Conservation (phyloP, 2,797 vertebrate genomes). For the Sciaenops ocellatus region DNA sequence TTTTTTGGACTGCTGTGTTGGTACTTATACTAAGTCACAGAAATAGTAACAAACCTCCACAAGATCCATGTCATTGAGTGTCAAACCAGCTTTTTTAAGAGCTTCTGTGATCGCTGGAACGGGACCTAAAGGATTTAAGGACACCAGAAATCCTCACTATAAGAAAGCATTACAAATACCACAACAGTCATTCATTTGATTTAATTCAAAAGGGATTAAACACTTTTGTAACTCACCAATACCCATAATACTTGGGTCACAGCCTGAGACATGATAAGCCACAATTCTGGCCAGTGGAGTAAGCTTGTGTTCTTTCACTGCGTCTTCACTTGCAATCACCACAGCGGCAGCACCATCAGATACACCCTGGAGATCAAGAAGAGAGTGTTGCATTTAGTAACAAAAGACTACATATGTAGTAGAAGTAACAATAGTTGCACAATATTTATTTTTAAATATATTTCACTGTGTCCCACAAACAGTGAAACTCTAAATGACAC, state of each 20-base stretch:
- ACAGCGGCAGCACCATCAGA: slow-evolving; percentile 93
- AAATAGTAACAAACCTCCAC: slow-evolving; percentile 88
- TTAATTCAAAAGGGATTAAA: slow-evolving; percentile 4
- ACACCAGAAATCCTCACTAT: not conserved
- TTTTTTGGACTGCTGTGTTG: not conserved
- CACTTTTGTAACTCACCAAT: slow-evolving; percentile 88
- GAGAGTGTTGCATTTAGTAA: not conserved
- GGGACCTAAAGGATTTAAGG: slow-evolving; percentile 86
- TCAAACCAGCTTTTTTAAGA: slow-evolving; percentile 93
- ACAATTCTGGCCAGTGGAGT: slow-evolving; percentile 94
- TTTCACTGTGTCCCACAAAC: not conserved
- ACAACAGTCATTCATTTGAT: not conserved
- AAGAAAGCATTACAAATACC: not conserved
- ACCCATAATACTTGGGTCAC: slow-evolving; percentile 98
- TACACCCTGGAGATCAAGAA: slow-evolving; percentile 86
- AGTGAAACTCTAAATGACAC: not conserved
- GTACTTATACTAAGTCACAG: not conserved
- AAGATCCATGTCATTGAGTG: slow-evolving; percentile 95
- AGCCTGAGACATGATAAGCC: slow-evolving; percentile 91
- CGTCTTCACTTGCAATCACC: slow-evolving; percentile 95
- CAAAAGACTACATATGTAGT: too few relatives aligned
- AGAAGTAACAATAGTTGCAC: not conserved
- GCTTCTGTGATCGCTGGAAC: slow-evolving; percentile 93
- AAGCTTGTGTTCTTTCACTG: slow-evolving; percentile 91
- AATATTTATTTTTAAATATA: slow-evolving; percentile 5